Evolutionary conservation across 2,888 invertebrate species (phyloP).

Genomic region (Tromatobia lineatoria): DNA sequence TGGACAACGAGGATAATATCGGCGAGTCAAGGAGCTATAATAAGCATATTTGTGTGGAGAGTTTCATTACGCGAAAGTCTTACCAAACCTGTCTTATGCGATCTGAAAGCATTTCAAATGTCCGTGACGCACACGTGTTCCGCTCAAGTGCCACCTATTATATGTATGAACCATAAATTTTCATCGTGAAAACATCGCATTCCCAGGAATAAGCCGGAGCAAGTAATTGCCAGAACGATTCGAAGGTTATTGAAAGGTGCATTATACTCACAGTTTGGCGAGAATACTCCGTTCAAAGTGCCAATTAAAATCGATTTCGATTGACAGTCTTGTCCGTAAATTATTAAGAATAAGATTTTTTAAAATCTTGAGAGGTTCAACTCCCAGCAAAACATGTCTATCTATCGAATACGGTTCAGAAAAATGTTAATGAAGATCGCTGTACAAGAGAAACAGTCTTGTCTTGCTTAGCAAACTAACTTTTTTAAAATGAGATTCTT

Average conservation of each 20-base stretch:
- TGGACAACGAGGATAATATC: slow-evolving; percentile 36
- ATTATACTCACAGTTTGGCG: slow-evolving; percentile 3
- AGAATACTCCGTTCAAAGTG: slow-evolving; percentile 26
- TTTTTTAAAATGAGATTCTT: too few relatives aligned
- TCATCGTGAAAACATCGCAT: slow-evolving; percentile 34
- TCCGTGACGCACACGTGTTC: slow-evolving; percentile 26
- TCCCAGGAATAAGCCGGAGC: slow-evolving; percentile 25
- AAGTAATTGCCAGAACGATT: slow-evolving; percentile 53
- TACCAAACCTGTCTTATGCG: slow-evolving; percentile 60
- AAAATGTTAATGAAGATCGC: slow-evolving; percentile 15
- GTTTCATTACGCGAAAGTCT: slow-evolving; percentile 59
- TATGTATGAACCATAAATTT: slow-evolving; percentile 55
- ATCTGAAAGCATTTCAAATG: slow-evolving; percentile 46
- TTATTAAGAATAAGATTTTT: not conserved
- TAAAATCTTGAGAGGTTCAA: slow-evolving; percentile 1
- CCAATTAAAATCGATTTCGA: slow-evolving; percentile 53
- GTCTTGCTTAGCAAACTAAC: not conserved
- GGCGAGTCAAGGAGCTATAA: slow-evolving; percentile 45
- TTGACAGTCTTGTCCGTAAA: slow-evolving; percentile 32
- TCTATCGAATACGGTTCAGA: not conserved
- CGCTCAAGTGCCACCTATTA: slow-evolving; percentile 47
- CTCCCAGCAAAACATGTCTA: not conserved
- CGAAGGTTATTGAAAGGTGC: slow-evolving; percentile 49
- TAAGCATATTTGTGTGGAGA: slow-evolving; percentile 55
- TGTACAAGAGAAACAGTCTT: not conserved